Evolutionary conservation across 2,888 invertebrate genomes (phyloP).

Genomic region (Caenorhabditis sp.): DNA sequence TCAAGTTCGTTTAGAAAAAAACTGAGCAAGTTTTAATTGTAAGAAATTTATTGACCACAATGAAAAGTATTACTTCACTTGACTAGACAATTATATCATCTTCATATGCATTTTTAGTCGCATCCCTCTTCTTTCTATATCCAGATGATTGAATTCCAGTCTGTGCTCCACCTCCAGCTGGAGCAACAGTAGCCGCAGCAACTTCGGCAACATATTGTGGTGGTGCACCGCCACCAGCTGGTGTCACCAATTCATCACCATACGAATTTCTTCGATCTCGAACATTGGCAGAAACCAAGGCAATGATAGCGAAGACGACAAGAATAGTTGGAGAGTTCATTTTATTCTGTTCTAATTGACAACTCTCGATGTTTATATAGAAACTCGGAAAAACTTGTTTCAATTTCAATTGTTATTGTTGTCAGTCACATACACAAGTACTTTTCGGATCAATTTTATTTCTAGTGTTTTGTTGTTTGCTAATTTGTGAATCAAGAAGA

Average conservation of each 20-base stretch:
- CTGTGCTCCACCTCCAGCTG: conserved; percentile 15
- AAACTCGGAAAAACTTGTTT: not conserved
- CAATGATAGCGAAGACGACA: not conserved
- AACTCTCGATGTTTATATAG: not conserved
- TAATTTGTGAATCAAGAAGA: not conserved
- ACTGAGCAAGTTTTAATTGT: too few relatives aligned
- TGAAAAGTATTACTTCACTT: too few relatives aligned
- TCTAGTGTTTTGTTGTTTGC: not conserved
- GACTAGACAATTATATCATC: not conserved
- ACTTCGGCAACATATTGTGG: conserved; percentile 16
- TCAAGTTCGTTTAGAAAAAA: too few relatives aligned
- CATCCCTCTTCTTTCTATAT: conserved; percentile 10
- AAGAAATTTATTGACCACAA: too few relatives aligned
- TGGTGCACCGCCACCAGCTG: conserved; percentile 31
- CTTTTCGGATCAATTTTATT: not conserved
- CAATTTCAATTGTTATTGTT: not conserved
- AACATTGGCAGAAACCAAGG: not conserved
- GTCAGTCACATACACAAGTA: not conserved
- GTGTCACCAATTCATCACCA: conserved; percentile 47
- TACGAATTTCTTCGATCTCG: conserved; percentile 29
- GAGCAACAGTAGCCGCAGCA: conserved; percentile 32
- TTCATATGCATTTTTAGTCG: not conserved
- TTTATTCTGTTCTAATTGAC: not conserved
- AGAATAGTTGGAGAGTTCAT: not conserved
- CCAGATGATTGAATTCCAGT: conserved; percentile 29